Evolutionary conservation across 2,113 vertebrate species (phyloP).

Genomic region (Crocuta crocuta): DNA sequence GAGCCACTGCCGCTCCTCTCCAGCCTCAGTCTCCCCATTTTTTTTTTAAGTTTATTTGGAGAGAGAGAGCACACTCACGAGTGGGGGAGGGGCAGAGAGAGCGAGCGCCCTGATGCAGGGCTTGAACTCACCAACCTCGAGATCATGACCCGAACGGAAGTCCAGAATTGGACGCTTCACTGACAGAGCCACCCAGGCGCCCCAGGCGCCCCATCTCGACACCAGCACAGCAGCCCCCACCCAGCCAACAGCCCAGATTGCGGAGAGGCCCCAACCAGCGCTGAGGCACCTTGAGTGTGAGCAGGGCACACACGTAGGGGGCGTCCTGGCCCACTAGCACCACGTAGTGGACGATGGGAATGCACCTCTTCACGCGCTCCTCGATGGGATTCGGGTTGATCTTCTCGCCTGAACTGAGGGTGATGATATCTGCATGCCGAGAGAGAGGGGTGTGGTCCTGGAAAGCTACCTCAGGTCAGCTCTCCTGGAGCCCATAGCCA

Average conservation of each 20-base stretch:
- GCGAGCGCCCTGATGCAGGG: too few species aligned
- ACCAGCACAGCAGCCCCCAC: not conserved
- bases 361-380: slow-evolving; percentile 88
- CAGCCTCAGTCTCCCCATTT: not conserved
- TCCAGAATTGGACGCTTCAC: too few species aligned
- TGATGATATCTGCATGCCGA: slow-evolving; percentile 91
- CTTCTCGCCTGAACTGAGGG: slow-evolving; percentile 93
- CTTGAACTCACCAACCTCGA: too few species aligned
- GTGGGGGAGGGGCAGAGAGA: too few species aligned
- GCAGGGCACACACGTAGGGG: slow-evolving; percentile 93
- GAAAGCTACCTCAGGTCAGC: not conserved
- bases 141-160: too few species aligned
- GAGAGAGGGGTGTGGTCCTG: not conserved
- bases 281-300: slow-evolving; percentile 92
- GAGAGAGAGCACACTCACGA: too few species aligned
- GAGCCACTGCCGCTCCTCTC: too few species aligned
- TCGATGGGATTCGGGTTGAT: slow-evolving; percentile 92
- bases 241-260: fast-evolving
- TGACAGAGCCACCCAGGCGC: too few species aligned
- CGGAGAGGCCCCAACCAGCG: not conserved
- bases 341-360: slow-evolving; percentile 92
- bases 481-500: not conserved
- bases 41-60: too few species aligned
- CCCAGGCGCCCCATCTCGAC: not conserved
- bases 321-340: slow-evolving; percentile 95